phyloP scores from a whole-genome alignment of 1,140 invertebrate genomes.

The Diachasma alloeum region DNA sequence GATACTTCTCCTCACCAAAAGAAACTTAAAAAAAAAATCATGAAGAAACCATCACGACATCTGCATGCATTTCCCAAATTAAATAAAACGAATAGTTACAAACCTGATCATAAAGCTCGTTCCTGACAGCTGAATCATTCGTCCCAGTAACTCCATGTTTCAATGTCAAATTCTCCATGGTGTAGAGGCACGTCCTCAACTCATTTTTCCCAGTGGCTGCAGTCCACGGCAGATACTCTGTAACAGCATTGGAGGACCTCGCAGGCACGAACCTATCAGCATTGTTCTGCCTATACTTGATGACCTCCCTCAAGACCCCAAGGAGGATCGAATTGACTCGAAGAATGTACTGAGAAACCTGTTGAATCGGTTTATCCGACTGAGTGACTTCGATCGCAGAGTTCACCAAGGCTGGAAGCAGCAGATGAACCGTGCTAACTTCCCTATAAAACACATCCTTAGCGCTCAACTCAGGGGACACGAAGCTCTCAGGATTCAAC shows the following conservation, averaged over 20 bases:
- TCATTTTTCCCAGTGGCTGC: slow-evolving; percentile 67
- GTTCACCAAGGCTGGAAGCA: slow-evolving; percentile 66
- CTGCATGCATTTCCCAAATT: no score
- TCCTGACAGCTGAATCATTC: slow-evolving; percentile 63
- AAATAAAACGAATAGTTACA: no score
- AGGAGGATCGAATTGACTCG: slow-evolving; percentile 69
- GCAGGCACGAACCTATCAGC: slow-evolving; percentile 62
- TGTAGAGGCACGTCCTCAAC: slow-evolving; percentile 65
- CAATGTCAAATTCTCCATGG: slow-evolving; percentile 67
- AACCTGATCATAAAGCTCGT: slow-evolving; percentile 74
- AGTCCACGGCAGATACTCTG: slow-evolving; percentile 75
- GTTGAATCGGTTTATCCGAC: slow-evolving; percentile 64
- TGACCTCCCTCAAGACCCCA: slow-evolving; percentile 67
- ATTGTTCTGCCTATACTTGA: slow-evolving; percentile 69
- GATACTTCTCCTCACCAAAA: no score
- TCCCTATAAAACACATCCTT: slow-evolving; percentile 80
- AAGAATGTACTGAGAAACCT: slow-evolving; percentile 66
- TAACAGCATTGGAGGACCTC: slow-evolving; percentile 48
- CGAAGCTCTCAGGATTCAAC: slow-evolving; percentile 54
- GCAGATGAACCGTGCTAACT: slow-evolving; percentile 68
- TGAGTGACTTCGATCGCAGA: slow-evolving; percentile 66
- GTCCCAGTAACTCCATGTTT: slow-evolving; percentile 69
- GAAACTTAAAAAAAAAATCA: no score
- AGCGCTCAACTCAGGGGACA: slow-evolving; percentile 68
- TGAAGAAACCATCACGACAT: no score